Evolutionary conservation across 2,113 vertebrate species (phyloP).

Genomic region (Bambusicola thoracicus): DNA sequence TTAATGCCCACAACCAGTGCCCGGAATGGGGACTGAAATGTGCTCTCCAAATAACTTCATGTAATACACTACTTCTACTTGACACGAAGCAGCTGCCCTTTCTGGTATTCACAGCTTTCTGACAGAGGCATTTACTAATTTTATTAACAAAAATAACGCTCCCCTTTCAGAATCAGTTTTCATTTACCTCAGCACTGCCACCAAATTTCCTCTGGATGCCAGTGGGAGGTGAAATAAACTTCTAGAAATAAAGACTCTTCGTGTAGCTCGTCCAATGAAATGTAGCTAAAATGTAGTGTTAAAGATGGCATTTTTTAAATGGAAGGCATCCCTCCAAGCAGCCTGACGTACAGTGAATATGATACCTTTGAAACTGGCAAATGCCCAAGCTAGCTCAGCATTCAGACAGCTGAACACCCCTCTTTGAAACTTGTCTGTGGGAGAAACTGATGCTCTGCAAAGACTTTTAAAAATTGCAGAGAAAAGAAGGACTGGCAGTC

Average conservation of each 20-base stretch:
- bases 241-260: not conserved
- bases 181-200: not conserved
- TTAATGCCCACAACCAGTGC: not conserved
- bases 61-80: not conserved
- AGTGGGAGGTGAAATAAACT: not conserved
- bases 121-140: not conserved
- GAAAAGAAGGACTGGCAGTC: not conserved
- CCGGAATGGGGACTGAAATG: not conserved
- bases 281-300: not conserved
- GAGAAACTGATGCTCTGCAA: not conserved
- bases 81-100: not conserved
- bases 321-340: not conserved
- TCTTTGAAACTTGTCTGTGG: not conserved
- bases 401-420: not conserved
- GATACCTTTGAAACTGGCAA: not conserved
- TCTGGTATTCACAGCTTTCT: not conserved
- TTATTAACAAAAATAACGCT: constrained; percentile 13
- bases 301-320: not conserved
- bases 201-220: not conserved
- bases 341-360: rapidly evolving
- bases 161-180: not conserved
- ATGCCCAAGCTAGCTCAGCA: not conserved
- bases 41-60: not conserved
- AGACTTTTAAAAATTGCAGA: not conserved
- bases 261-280: not conserved